phyloP scores from a whole-genome alignment of 2,113 vertebrate species.

The Zootoca vivipara region DNA sequence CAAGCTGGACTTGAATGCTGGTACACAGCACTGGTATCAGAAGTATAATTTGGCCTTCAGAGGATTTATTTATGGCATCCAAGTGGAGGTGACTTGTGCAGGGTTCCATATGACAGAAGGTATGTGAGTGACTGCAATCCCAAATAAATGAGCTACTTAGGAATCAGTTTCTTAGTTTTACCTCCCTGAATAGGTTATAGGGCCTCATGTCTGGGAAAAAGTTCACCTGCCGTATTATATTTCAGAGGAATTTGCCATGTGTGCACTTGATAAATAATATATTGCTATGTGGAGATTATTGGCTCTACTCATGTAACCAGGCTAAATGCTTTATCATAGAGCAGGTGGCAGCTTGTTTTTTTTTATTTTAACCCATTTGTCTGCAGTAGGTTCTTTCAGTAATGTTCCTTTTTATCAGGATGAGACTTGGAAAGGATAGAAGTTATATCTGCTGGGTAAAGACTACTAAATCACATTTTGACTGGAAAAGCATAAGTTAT shows the following conservation, averaged over 20 bases:
- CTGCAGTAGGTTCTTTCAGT: neutral
- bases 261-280: neutral
- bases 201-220: neutral
- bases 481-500: neutral
- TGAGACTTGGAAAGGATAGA: neutral
- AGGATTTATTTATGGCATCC: too few species aligned
- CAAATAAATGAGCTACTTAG: too few species aligned
- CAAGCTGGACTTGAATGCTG: neutral
- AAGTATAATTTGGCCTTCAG: too few species aligned
- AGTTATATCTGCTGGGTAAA: neutral
- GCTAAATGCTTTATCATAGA: neutral
- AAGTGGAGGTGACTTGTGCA: too few species aligned
- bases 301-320: neutral
- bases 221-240: neutral
- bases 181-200: neutral
- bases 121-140: too few species aligned
- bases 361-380: neutral
- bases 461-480: neutral
- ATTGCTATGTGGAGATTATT: neutral
- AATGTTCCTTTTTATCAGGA: neutral
- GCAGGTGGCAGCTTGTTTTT: neutral
- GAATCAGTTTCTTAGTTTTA: neutral
- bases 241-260: neutral
- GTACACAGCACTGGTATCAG: neutral
- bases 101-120: too few species aligned